Base-by-base conservation (phyloP, 2,797 vertebrate genomes). In the Amphiprion clarkii region DNA sequence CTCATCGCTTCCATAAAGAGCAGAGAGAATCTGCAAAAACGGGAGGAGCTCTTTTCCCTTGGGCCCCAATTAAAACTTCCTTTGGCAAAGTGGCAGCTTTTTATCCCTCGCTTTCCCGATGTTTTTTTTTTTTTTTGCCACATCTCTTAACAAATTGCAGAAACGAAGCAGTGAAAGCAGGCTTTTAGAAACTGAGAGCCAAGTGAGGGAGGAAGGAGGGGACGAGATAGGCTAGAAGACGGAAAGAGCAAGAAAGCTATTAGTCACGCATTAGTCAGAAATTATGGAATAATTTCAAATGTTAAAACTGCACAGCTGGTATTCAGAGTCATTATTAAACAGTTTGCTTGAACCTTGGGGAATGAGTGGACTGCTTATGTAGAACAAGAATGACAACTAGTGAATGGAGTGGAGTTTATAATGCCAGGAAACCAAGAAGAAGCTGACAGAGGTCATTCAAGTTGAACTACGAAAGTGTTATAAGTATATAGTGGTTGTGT, bases 21-120 rank as follows among this genome's bases (percentile, higher is more conserved):
- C 84, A 83, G 82, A 90, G 74, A 87, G 87, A 84, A 91, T 92
- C 90, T 87, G 86, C 80, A 92, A 90, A 81, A 86, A 87, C 58
- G 42, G 85, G 90, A 88, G 85, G 82, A 84, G 83, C 56, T 51
- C 51, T 70, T 76, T 76, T 94, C 94, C 93, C 94, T 44, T 73
- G 93, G 88, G 95, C 79, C 79, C 93, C 93, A 95, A 96, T 95
- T 96, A 95, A 94, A 94, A 93, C 87, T 90, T 95, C 87, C 90
- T 89, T 92, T 88, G 90, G 92, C 92, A 89, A 91, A 93, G 86
- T 86, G 89, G 87, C 74, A 80, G 89, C 86, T 92, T 93, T 91
- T 93, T 84, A 87, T 90, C 82, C 84, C 76, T 78, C 31, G 19
- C 61, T 60, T 84, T 89, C 66, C 53, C 69, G 0, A 39, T 83